Evolutionary conservation across 1,140 invertebrate species (phyloP).

Genomic region (Cepaea nemoralis): DNA sequence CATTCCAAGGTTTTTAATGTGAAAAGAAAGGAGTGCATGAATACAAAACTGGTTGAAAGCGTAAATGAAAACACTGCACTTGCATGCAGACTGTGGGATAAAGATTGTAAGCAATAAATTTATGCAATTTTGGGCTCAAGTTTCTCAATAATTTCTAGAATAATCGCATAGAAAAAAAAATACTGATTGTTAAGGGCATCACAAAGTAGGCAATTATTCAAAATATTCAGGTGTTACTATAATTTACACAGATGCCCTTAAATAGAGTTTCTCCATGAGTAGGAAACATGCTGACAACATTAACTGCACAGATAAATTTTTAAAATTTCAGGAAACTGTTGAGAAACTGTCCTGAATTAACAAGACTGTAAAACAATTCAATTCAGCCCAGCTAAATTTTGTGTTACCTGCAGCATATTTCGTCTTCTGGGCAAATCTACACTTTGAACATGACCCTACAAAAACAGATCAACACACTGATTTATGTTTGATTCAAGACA

Average conservation of each 20-base stretch:
- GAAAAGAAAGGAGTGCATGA: no score
- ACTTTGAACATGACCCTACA: slow-evolving; percentile 37
- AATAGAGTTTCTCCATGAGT: no score
- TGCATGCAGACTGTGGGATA: not conserved
- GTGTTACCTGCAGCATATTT: slow-evolving; percentile 36
- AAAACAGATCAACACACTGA: slow-evolving; percentile 9
- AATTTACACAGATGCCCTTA: no score
- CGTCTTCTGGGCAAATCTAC: slow-evolving; percentile 37
- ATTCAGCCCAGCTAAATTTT: slow-evolving; percentile 9
- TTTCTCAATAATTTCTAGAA: slow-evolving; percentile 5
- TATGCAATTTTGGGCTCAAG: not conserved
- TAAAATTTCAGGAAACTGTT: not conserved
- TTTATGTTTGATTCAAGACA: slow-evolving; percentile 6
- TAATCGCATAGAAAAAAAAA: no score
- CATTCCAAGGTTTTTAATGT: no score
- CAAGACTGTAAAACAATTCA: not conserved
- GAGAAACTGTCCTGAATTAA: not conserved
- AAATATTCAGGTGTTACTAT: no score
- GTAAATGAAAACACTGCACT: not conserved
- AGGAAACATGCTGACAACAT: no score
- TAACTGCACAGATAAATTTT: not conserved
- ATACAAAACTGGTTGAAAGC: no score
- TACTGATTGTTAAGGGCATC: no score
- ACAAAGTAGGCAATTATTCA: no score
- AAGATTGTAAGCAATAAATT: not conserved